Conservation (phyloP, 2,113 vertebrate genomes). For the Notarius quadriscutis region DNA sequence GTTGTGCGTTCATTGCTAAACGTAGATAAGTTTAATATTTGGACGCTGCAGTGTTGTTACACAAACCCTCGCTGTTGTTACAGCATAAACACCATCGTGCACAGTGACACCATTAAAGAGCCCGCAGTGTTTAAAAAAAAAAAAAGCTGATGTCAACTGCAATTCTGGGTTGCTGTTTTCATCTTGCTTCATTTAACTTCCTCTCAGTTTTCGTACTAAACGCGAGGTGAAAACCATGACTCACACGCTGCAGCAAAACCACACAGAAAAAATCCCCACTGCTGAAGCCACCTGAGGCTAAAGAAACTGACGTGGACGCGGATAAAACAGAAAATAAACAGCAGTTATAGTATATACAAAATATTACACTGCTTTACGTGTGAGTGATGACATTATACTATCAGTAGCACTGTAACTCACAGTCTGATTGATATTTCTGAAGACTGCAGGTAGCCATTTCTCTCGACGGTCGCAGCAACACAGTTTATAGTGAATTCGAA, state of each 20-base stretch:
- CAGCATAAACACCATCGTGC: not conserved
- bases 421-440: not conserved
- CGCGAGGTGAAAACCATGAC: conserved; percentile 4
- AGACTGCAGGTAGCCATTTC: no score
- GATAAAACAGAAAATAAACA: not conserved
- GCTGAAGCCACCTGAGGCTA: not conserved
- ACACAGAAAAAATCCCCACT: conserved; percentile 2
- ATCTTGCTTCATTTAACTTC: conserved; percentile 1
- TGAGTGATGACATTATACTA: not conserved
- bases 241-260: not conserved
- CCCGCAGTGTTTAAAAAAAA: no score
- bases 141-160: not conserved
- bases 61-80: not conserved
- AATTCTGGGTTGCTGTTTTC: not conserved
- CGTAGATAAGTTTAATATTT: not conserved
- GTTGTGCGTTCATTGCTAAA: not conserved
- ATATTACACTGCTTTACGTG: not conserved
- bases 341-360: not conserved
- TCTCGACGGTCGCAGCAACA: no score
- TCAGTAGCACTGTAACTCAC: not conserved
- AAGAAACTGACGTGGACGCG: not conserved
- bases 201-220: conserved; percentile 14
- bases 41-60: not conserved
- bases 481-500: not conserved
- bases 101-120: not conserved